Base-by-base conservation (phyloP, 2,113 vertebrate genomes). In the Egretta garzetta region DNA sequence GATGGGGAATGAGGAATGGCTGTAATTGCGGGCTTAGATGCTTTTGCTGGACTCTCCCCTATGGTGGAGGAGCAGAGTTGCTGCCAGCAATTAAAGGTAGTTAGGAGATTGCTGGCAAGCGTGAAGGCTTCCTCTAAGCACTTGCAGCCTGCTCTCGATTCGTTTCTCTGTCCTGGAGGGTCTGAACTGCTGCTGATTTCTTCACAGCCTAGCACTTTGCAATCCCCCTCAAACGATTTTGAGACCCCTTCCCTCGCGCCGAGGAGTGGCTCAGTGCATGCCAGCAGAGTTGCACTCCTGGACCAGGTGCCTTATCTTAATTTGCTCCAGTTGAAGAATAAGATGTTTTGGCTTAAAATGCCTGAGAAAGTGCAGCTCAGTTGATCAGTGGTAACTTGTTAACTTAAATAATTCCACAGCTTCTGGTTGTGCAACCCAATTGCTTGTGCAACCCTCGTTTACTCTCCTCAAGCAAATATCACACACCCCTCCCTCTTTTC, bases 281-380 rank as follows among this genome's bases (percentile, higher is more conserved):
- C 68, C 66, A 53, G 55, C 74, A 52, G 50, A 77, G 47, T 52
- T 64, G 39, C 26, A 14, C 30, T 90, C 56, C 60, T 35, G 60
- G 43, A 35, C 47, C 43, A 75, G 47, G 15, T 81, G 37, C 70
- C 30, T 89, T 80, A 55, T 33, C 76, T 88, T 70, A 49, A 30
- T 93, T 87, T 81, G 24, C 32, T 81, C 9, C 37, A 47, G 52
- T 66, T 94, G 62, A 80, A 86, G 32, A 92, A 67, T 55, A 56
- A 79, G 52, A 45, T 39, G 28, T 47, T 92, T 91, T 73, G 62
- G 35, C 32, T 80, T 86, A 70, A 91, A 37, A 10, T 6, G 18
- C 28, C 21, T 37, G 83, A 88, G 80, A 81, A 96, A 92, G 63
- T 66, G 52, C 52, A 81, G 70, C 58, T 96, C 74, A 58, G 75